A percentile compares a stretch with the other conserved stretches of the same genome.
Conservation (phyloP, 2,113 vertebrate genomes). For the Ceyx cyanopectus region DNA sequence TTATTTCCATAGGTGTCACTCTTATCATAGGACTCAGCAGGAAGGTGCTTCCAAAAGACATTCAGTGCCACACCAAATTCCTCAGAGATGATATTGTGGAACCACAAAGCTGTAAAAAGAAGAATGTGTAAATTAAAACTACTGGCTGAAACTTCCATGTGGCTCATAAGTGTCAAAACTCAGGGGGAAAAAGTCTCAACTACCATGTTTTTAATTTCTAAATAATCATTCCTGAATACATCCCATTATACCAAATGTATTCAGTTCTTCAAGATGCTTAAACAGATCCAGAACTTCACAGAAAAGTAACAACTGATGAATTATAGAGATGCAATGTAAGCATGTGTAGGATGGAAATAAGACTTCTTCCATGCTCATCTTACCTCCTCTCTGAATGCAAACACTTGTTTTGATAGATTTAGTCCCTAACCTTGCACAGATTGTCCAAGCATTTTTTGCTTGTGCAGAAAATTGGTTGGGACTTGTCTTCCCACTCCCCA, state of each 20-base stretch:
- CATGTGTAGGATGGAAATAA: neutral
- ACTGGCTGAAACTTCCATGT: neutral
- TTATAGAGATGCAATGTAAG: neutral
- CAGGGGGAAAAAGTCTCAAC: conserved; percentile 38
- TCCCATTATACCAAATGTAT: neutral
- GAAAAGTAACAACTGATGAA: neutral
- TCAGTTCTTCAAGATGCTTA: neutral
- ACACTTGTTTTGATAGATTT: neutral
- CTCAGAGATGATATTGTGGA: conserved; percentile 93
- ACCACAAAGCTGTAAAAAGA: conserved; percentile 89
- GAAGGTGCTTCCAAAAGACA: conserved; percentile 94
- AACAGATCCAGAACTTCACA: neutral
- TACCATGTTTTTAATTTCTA: neutral
- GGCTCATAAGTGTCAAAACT: conserved; percentile 21
- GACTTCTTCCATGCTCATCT: neutral
- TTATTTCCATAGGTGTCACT: conserved; percentile 95
- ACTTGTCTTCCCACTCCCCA: neutral
- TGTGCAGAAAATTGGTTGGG: neutral
- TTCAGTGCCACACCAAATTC: conserved; percentile 95
- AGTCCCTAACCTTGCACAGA: conserved; percentile 31
- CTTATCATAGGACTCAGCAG: conserved; percentile 87
- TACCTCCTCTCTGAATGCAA: neutral
- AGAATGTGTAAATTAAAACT: conserved; percentile 43
- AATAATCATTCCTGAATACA: neutral
- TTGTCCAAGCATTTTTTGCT: neutral